Evolutionary conservation across 2,888 invertebrate species (phyloP), one percentile per base, ranked within the genome.

Genomic region (Aplocera efformata): DNA sequence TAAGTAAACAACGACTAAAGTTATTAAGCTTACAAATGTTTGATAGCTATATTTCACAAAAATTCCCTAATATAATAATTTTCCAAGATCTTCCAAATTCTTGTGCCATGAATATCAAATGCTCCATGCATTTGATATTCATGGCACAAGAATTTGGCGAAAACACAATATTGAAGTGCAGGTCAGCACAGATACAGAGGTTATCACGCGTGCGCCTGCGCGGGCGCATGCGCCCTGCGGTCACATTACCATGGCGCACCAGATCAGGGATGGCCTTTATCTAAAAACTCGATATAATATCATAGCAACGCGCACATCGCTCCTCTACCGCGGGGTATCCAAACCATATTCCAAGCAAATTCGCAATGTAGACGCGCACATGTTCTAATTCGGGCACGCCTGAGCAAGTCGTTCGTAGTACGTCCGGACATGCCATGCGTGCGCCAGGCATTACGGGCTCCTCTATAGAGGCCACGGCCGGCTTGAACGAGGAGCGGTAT

Each of bases 351-450:
- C 26, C 2, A 9, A 23, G n/a, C 8, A 17, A 42, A 28, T 33
- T 31, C 22, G 33, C 31, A 38, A 34, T 34, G 38, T 31, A 28
- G 13, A 42, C n/a, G 17, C 23, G 27, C 22, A 10, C 27, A 34
- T 9, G 4, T 21, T 17, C 4, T 17, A 17, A 36, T 20, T 10
- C 17, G 24, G 24, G 34, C 43, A 42, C 22, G 36, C 53, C 58
- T 70, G 70, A 70, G 70, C 48, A 63, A 71, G 25, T 69, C 70
- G 30, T 5, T 39, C 58, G 48, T 57, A n/a, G 13, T 42, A 44
- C 22, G 37, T 54, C 58, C 71, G 70, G 71, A 71, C 48, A 63
- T 72, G 24, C 70, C 70, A 30, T 5, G 42, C 58, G 49, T 57
- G 58, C 58, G 30, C n/a, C 21, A n/a, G 32, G 29, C 48, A 52